Evolutionary conservation across 2,888 invertebrate genomes (phyloP).

Genomic region (Biston stratarius): DNA sequence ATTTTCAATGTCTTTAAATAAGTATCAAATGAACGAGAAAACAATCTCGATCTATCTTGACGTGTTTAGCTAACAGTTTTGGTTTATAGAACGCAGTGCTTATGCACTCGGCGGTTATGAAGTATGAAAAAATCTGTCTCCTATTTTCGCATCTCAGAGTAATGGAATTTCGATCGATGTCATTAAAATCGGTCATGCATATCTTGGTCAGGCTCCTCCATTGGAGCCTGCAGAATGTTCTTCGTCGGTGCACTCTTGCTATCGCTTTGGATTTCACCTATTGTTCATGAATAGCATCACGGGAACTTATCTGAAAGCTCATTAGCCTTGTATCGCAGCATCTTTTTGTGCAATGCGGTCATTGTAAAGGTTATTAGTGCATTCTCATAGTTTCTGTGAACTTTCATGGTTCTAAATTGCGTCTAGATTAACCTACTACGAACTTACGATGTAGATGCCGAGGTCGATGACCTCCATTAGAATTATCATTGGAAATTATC

Average conservation of each 20-base stretch:
- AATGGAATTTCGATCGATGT: slow-evolving; percentile 77
- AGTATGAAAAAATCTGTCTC: slow-evolving; percentile 54
- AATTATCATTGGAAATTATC: slow-evolving; percentile 58
- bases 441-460: slow-evolving; percentile 40
- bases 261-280: slow-evolving; percentile 74
- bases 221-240: slow-evolving; percentile 63
- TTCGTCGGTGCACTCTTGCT: slow-evolving; percentile 56
- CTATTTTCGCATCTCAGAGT: slow-evolving; percentile 58
- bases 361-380: slow-evolving; percentile 65
- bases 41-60: slow-evolving; percentile 38
- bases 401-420: slow-evolving; percentile 38
- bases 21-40: slow-evolving; percentile 37
- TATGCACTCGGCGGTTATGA: slow-evolving; percentile 42
- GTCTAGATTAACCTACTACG: slow-evolving; percentile 35
- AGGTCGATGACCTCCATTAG: slow-evolving; percentile 64
- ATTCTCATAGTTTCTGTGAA: slow-evolving; percentile 42
- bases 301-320: slow-evolving; percentile 63
- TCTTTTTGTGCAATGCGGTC: slow-evolving; percentile 63
- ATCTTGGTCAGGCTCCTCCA: slow-evolving; percentile 58
- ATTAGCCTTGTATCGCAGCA: slow-evolving; percentile 57
- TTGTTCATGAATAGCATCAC: slow-evolving; percentile 70
- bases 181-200: slow-evolving; percentile 77
- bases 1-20: slow-evolving; percentile 53
- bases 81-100: slow-evolving; percentile 34
- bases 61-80: slow-evolving; percentile 42